Conservation (phyloP, 2,113 vertebrate genomes). For the Corythaeola cristata region DNA sequence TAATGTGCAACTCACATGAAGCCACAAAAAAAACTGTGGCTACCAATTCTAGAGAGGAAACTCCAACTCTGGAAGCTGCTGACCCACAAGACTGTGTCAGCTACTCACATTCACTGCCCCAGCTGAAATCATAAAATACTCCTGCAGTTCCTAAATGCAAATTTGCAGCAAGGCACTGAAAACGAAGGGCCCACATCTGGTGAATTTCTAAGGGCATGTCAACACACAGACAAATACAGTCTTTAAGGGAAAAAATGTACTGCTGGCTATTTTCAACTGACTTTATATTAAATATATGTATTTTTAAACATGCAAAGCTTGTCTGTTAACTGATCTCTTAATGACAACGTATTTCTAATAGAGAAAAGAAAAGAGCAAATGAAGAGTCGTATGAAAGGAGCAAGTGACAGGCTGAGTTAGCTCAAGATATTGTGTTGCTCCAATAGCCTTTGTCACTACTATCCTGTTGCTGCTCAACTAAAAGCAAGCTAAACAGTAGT, state of each 20-base stretch:
- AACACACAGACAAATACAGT: background rate
- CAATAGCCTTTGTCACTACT: slow-evolving; percentile 53
- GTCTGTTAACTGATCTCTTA: background rate
- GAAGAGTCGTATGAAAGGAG: background rate
- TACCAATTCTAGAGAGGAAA: background rate
- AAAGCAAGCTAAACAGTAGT: slow-evolving; percentile 52
- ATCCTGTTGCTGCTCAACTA: slow-evolving; percentile 41
- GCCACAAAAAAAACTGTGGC: background rate
- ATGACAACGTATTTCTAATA: background rate
- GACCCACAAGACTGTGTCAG: background rate
- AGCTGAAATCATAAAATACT: background rate
- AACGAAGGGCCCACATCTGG: background rate
- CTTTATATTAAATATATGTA: background rate
- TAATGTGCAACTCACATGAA: background rate
- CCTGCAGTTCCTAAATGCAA: background rate
- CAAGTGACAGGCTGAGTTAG: slow-evolving; percentile 49
- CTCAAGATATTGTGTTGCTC: background rate
- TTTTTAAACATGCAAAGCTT: background rate
- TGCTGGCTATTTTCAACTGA: background rate
- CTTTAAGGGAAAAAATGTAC: background rate
- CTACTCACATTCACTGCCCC: background rate
- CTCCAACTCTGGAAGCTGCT: background rate
- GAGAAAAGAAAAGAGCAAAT: background rate
- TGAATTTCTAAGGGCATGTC: background rate
- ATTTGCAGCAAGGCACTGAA: background rate